These are phyloP conservation scores for Archivesica marissinica DNA, from an alignment of 1,140 invertebrate genomes.

Conservation along the genomic window DNA sequence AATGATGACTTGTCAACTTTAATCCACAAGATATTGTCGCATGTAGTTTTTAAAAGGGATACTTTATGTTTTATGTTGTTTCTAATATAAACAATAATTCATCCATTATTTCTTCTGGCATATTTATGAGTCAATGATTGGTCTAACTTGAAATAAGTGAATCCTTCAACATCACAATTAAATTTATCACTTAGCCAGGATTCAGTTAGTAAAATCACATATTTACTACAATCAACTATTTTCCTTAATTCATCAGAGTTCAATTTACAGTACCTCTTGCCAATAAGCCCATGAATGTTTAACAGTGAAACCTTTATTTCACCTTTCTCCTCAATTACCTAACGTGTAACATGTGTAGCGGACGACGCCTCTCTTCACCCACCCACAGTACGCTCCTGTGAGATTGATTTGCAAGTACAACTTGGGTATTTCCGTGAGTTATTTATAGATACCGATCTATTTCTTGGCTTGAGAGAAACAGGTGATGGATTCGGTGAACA, in stretches of 20 bases:
- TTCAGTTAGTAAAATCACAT: constrained; percentile 27
- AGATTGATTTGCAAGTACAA: too few relatives aligned
- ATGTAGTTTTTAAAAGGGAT: neutral
- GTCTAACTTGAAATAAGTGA: neutral
- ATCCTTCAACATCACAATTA: neutral
- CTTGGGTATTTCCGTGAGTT: neutral
- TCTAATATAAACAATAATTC: neutral
- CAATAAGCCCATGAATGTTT: constrained; percentile 26
- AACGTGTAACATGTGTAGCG: neutral
- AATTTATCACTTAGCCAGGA: constrained; percentile 14
- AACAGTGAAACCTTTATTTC: neutral
- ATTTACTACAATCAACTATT: neutral
- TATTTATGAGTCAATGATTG: neutral
- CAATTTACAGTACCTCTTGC: neutral
- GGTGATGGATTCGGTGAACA: too few relatives aligned
- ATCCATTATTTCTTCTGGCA: neutral
- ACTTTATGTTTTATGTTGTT: neutral
- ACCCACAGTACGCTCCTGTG: neutral
- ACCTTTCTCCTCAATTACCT: neutral
- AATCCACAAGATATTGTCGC: constrained; percentile 1
- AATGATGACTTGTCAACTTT: neutral
- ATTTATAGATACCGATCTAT: neutral
- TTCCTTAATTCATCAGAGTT: neutral
- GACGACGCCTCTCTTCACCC: neutral
- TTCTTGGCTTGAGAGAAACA: neutral